Conservation (phyloP, 2,797 vertebrate genomes). For the Percopsis omiscomaycus region DNA sequence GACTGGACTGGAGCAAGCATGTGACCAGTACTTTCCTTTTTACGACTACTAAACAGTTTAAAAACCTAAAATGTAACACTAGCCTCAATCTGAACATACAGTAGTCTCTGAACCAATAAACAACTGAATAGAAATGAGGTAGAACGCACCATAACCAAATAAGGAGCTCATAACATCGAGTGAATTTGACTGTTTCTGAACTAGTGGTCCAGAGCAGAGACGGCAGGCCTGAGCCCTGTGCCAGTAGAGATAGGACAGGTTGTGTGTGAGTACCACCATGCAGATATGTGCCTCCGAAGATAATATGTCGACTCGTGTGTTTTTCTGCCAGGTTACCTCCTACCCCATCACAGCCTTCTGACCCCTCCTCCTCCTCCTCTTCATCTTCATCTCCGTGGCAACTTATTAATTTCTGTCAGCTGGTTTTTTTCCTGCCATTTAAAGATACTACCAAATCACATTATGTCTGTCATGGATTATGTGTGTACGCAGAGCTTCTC, state of each 20-base stretch:
- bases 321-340: constrained; percentile 78
- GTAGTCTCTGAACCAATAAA: too few species aligned
- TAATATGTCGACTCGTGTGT: constrained; percentile 77
- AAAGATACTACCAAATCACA: constrained; percentile 95
- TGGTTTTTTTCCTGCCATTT: constrained; percentile 86
- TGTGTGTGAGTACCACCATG: constrained; percentile 48
- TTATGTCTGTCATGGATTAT: constrained; percentile 96
- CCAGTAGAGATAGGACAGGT: constrained; percentile 73
- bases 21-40: too few species aligned
- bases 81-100: constrained; percentile 17
- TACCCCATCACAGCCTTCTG: constrained; percentile 40
- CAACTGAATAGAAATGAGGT: constrained; percentile 19
- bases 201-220: constrained; percentile 47
- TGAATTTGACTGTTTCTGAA: constrained; percentile 11
- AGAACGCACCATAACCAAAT: neutral
- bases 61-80: constrained; percentile 1
- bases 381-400: constrained; percentile 71
- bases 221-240: constrained; percentile 35
- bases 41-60: too few species aligned
- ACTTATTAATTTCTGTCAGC: constrained; percentile 90
- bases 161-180: neutral
- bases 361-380: constrained; percentile 72
- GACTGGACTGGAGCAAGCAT: too few species aligned
- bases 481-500: constrained; percentile 79
- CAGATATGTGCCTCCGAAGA: constrained; percentile 68